A percentile compares a stretch with the other conserved stretches of the same genome.
phyloP scores from a whole-genome alignment of 2,113 vertebrate genomes.

The Cacatua alba region DNA sequence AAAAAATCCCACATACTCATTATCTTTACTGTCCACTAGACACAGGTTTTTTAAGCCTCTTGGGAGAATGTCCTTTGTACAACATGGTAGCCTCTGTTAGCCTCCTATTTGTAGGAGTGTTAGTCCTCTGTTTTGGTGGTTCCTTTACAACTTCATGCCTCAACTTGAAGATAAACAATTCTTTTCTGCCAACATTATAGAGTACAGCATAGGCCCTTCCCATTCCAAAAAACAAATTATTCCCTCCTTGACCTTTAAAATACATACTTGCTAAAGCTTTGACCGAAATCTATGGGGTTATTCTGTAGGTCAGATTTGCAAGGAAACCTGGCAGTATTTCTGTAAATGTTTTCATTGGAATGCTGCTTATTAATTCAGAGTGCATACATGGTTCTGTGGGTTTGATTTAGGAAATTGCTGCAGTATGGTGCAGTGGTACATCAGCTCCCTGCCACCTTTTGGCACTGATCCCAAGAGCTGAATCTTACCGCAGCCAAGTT shows the following conservation, averaged over 20 bases:
- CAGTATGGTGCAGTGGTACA: slow-evolving; percentile 51
- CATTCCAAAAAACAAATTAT: neutral
- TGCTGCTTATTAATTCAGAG: slow-evolving; percentile 36
- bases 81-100: neutral
- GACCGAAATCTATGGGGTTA: neutral
- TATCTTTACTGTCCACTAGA: neutral
- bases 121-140: neutral
- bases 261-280: neutral
- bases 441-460: slow-evolving; percentile 40
- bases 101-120: neutral
- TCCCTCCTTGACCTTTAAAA: slow-evolving; percentile 11
- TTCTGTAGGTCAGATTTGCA: neutral
- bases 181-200: neutral
- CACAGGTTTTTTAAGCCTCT: neutral
- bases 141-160: neutral
- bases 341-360: neutral
- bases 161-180: neutral
- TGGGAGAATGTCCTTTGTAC: neutral
- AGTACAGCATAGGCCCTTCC: neutral
- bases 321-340: neutral
- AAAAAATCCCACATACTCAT: neutral
- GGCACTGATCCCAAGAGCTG: slow-evolving; percentile 28
- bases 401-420: slow-evolving; percentile 44
- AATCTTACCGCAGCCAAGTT: neutral
- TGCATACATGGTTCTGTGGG: neutral